These are phyloP conservation scores for Malthinus flaveolus DNA, from an alignment of 2,888 invertebrate species.

Conservation along the genomic window DNA sequence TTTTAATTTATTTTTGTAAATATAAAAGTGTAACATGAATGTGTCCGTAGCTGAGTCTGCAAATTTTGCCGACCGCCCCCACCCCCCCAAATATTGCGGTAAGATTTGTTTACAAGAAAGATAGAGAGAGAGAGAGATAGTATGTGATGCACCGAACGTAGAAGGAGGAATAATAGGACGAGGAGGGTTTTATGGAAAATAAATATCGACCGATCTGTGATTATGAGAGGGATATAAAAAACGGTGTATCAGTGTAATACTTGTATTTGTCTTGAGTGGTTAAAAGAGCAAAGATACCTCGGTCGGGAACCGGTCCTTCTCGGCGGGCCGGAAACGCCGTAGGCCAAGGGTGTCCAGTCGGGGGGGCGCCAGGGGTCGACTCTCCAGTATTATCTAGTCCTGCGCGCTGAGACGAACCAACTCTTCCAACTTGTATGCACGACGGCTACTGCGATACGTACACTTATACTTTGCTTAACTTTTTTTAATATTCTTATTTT, in stretches of 20 bases:
- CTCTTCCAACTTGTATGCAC: slow-evolving; percentile 28
- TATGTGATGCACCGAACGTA: neutral
- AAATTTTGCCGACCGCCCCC: slow-evolving; percentile 30
- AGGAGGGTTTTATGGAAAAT: neutral
- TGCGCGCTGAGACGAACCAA: slow-evolving; percentile 48
- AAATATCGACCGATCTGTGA: neutral
- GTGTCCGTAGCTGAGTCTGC: slow-evolving; percentile 35
- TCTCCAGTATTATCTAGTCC: slow-evolving; percentile 74
- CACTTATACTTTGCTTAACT: slow-evolving; percentile 21
- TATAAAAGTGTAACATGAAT: slow-evolving; percentile 48
- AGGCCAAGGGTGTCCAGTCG: slow-evolving; percentile 57
- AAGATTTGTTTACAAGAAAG: neutral
- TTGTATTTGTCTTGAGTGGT: slow-evolving; percentile 12
- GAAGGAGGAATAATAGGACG: neutral
- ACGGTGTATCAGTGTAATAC: slow-evolving; percentile 14
- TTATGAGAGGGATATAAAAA: neutral
- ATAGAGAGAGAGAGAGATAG: neutral
- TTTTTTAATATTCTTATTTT: slow-evolving; percentile 15
- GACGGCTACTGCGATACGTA: slow-evolving; percentile 23
- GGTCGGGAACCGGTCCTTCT: slow-evolving; percentile 34
- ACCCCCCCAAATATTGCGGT: slow-evolving; percentile 22
- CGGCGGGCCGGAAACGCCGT: slow-evolving; percentile 64
- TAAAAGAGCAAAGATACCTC: slow-evolving; percentile 29
- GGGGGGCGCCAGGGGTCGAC: slow-evolving; percentile 63
- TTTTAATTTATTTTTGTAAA: slow-evolving; percentile 52